Evolutionary conservation across 2,797 vertebrate genomes (phyloP).

Genomic region (Protosalanx chinensis): DNA sequence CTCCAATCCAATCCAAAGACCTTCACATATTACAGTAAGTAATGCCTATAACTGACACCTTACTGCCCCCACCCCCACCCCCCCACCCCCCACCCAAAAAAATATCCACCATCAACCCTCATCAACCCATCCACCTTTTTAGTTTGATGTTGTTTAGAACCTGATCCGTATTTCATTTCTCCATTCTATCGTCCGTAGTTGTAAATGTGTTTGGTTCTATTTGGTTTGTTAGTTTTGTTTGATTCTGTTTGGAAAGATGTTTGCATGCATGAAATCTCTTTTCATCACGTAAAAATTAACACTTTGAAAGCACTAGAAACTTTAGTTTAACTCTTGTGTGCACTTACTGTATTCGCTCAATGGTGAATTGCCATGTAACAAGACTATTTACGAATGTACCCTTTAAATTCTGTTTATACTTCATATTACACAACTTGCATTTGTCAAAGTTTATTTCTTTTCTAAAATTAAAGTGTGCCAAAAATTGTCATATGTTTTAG

Average conservation of each 20-base stretch:
- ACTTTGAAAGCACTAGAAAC: slow-evolving; percentile 62
- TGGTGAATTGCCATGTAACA: slow-evolving; percentile 79
- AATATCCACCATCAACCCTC: not conserved
- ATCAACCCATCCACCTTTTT: not conserved
- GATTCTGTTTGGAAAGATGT: slow-evolving; percentile 72
- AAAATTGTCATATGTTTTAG: slow-evolving; percentile 55
- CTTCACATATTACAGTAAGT: slow-evolving; percentile 99
- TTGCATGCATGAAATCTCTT: slow-evolving; percentile 80
- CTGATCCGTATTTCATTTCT: slow-evolving; percentile 58
- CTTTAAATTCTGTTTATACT: slow-evolving; percentile 81
- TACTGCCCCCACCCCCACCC: slow-evolving; percentile 27
- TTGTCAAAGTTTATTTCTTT: slow-evolving; percentile 76
- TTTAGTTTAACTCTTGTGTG: slow-evolving; percentile 85
- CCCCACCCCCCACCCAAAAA: slow-evolving; percentile 5
- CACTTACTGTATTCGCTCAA: slow-evolving; percentile 89
- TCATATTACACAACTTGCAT: slow-evolving; percentile 79
- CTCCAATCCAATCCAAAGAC: slow-evolving; percentile 86
- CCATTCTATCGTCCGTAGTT: slow-evolving; percentile 58
- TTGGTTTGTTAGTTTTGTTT: slow-evolving; percentile 67
- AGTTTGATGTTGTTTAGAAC: slow-evolving; percentile 44
- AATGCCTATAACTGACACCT: slow-evolving; percentile 85
- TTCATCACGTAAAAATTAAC: slow-evolving; percentile 37
- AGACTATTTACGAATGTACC: slow-evolving; percentile 86
- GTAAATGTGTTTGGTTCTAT: slow-evolving; percentile 55
- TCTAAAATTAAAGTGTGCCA: slow-evolving; percentile 76